Evolutionary conservation across 2,797 vertebrate genomes (phyloP).

Genomic region (Orientallactaga sibirica): DNA sequence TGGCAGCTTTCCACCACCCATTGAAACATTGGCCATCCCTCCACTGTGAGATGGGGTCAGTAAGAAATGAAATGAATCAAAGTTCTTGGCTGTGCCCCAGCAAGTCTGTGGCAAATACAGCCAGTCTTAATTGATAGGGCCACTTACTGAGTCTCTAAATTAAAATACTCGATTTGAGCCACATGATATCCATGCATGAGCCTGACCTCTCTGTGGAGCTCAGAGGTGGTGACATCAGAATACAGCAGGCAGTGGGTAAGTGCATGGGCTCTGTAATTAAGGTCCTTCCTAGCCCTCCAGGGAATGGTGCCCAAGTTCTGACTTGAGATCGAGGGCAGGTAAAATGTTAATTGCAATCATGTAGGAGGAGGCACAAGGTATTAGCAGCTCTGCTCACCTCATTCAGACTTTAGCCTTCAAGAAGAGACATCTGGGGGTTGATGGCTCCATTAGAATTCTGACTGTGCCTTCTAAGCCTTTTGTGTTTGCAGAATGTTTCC

Average conservation of each 20-base stretch:
- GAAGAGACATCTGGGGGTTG: background rate
- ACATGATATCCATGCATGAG: slow-evolving; percentile 1
- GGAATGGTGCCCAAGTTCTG: slow-evolving; percentile 69
- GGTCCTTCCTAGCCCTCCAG: slow-evolving; percentile 61
- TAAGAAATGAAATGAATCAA: slow-evolving; percentile 70
- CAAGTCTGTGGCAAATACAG: background rate
- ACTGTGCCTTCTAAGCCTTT: slow-evolving; percentile 14
- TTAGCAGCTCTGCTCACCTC: slow-evolving; percentile 30
- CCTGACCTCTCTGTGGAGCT: slow-evolving; percentile 1
- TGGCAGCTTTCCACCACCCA: slow-evolving; percentile 31
- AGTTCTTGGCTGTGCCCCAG: slow-evolving; percentile 55
- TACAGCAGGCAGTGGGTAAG: slow-evolving; percentile 69
- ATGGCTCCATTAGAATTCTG: slow-evolving; percentile 19
- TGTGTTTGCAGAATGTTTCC: background rate
- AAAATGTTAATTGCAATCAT: slow-evolving; percentile 82
- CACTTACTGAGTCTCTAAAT: slow-evolving; percentile 66
- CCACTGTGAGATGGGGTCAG: slow-evolving; percentile 23
- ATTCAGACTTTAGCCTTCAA: background rate
- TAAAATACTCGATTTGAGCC: slow-evolving; percentile 79
- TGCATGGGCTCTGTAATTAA: slow-evolving; percentile 75
- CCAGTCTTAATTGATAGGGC: slow-evolving; percentile 64
- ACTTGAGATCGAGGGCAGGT: slow-evolving; percentile 73
- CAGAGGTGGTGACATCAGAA: slow-evolving; percentile 66
- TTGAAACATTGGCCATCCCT: slow-evolving; percentile 15
- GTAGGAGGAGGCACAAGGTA: slow-evolving; percentile 1